Base-by-base conservation (phyloP, 2,113 vertebrate genomes). In the Coptodon bakossiorum region DNA sequence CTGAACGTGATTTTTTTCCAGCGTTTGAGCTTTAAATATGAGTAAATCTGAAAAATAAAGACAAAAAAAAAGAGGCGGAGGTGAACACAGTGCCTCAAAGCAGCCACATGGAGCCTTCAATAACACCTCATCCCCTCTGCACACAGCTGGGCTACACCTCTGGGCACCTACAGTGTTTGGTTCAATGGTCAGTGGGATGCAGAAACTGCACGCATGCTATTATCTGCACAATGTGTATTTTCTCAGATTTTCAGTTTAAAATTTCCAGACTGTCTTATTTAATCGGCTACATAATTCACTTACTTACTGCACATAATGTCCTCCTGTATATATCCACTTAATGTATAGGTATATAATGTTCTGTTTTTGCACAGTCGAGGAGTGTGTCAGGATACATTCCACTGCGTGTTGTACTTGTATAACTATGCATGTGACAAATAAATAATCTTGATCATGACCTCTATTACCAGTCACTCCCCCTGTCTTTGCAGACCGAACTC, bases 321-420 rank as follows among this genome's bases (percentile, higher is more conserved):
- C 14, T 61, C 1, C 5, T 61, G 57, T 17, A 17, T 61, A 61
- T 4, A 4, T 61, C 57, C 5, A 61, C 27, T 61, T 31, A 31
- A 31, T 61, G 57, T 61, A 61, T 17, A 2, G 29, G 29, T 31
- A 31, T 31, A 31, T 31, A 31, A 31, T 31, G 29, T 31, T 31
- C 29, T 31, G 5, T 31, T 31, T 31, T 31, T 31, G 29, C 29
- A 31, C 29, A 27, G 27, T 27, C 27, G 27, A 27, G 27, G 27
- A 27, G 27, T 16, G 27, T 59, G 56, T 59, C 56, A 61, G 57
- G 57, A 61, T 31, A 31, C 8, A 61, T 17, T 61, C 3, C 1
- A 61, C 27, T 31, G 57, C 0, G 0, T 61, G 57, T 4, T 0
- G 14, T 8, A 61, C 57, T 31, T 61, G 14, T 31, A 10, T 4